These are phyloP conservation scores for Ormyrus nitidulus DNA, from an alignment of 2,888 invertebrate genomes.

Conservation along the genomic window DNA sequence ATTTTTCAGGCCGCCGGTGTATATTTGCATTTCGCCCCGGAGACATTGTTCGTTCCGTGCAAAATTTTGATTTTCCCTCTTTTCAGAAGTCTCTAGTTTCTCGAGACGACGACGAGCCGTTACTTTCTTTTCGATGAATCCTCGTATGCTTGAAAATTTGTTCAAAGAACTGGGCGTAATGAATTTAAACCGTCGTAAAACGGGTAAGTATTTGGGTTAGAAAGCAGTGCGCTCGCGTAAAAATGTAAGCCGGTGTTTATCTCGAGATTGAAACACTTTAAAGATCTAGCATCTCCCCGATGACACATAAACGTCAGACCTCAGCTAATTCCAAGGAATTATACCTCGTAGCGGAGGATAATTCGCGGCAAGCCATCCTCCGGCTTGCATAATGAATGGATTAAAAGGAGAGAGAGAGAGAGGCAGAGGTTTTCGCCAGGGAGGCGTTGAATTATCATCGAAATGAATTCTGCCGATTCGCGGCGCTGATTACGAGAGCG, in stretches of 20 bases:
- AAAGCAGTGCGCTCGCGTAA: no score
- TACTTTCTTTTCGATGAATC: no score
- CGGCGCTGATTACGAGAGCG: slow-evolving; percentile 44
- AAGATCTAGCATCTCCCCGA: not conserved
- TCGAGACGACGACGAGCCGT: no score
- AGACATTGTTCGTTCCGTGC: not conserved
- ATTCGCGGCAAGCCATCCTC: not conserved
- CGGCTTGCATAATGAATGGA: slow-evolving; percentile 10
- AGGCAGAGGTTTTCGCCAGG: not conserved
- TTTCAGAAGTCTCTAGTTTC: not conserved
- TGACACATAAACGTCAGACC: slow-evolving; percentile 14
- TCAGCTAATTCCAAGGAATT: not conserved
- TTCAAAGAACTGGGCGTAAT: no score
- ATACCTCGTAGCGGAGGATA: not conserved
- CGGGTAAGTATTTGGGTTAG: no score
- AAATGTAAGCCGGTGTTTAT: not conserved
- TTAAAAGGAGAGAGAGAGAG: slow-evolving; percentile 8
- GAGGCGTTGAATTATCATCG: slow-evolving; percentile 46
- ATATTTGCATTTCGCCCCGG: not conserved
- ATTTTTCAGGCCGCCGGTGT: slow-evolving; percentile 15
- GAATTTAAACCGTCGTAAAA: no score
- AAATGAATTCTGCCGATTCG: slow-evolving; percentile 49
- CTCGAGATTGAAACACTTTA: no score
- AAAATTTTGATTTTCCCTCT: not conserved
- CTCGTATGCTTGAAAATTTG: no score